Evolutionary conservation across 1,140 invertebrate species (phyloP), one percentile per base, ranked within the genome.

Genomic region (Stegodyphus dumicola): DNA sequence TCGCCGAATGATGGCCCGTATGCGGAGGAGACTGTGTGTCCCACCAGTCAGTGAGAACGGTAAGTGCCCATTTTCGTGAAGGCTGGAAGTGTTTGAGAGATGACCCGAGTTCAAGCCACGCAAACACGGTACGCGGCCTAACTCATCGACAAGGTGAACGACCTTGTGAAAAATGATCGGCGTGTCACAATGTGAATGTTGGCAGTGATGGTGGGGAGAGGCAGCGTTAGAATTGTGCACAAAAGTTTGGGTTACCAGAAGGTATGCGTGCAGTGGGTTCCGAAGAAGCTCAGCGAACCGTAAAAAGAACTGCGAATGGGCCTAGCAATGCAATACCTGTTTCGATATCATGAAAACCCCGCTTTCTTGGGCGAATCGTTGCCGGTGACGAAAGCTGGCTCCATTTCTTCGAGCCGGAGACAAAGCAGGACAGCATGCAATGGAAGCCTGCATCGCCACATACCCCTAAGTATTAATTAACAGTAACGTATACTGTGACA

Each of bases 321-420:
- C 2, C 73, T 60, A 76, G 69, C 69, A 71, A 2, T 71, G 48
- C 69, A 71, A 71, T 10, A 71, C 49, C 69, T 71, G 69, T 71
- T 71, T 48, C 69, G 48, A 10, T 71, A 71, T 71, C 69, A 74
- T 13, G 71, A 74, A 71, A 52, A 56, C 6, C 51, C 51, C 18
- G 71, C 60, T 71, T 71, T 71, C 48, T 5, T 71, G 33, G 48
- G 69, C 69, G 17, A 10, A 71, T 71, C 69, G 74, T 85, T 15
- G 79, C 81, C 15, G 74, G 76, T 17, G 86, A 87, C 79, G 86
- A 88, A 65, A 78, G 67, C 60, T 88, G 86, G 75, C 15, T 85
- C 70, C 86, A 85, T 65, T 67, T 87, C 75, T 85, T 74, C 76
- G 86, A 87, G 67, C 86, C 81, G n/a, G n/a, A n/a, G n/a, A n/a